A percentile compares a stretch with the other conserved stretches of the same genome.
phyloP scores from a whole-genome alignment of 2,113 vertebrate species.

The Tragelaphus strepsiceros region DNA sequence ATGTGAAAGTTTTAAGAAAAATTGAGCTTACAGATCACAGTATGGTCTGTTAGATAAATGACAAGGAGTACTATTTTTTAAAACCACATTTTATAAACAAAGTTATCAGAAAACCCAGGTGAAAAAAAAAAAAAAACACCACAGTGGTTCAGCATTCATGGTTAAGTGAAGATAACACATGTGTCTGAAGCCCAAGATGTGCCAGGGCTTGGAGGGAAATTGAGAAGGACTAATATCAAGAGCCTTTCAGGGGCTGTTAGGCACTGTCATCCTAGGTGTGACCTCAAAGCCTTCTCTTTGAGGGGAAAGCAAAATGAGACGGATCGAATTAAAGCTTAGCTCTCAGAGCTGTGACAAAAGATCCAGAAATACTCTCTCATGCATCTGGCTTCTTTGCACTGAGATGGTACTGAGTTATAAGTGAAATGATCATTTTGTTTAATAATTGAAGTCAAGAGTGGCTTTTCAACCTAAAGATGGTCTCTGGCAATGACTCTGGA shows the following conservation, averaged over 20 bases:
- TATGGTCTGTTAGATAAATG: conserved; percentile 58
- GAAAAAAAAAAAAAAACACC: background rate
- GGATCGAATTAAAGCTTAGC: background rate
- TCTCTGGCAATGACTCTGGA: background rate
- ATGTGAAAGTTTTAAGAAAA: conserved; percentile 62
- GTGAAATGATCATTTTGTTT: background rate
- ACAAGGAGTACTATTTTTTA: conserved; percentile 62
- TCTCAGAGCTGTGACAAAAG: background rate
- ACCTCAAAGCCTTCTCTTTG: background rate
- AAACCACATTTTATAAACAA: conserved; percentile 66
- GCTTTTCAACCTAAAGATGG: background rate
- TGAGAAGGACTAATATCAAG: background rate
- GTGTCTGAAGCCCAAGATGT: conserved; percentile 14
- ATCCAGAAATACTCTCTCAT: background rate
- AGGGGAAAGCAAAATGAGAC: background rate
- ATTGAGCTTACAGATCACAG: conserved; percentile 61
- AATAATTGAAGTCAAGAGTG: background rate
- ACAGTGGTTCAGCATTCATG: conserved; percentile 45
- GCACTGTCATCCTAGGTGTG: background rate
- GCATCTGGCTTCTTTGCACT: background rate
- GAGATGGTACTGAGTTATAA: background rate
- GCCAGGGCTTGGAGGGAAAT: conserved; percentile 40
- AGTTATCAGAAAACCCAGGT: conserved; percentile 55
- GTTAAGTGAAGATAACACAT: conserved; percentile 70
- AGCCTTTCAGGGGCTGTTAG: background rate